Evolutionary conservation across 2,113 vertebrate species (phyloP).

Genomic region (Mesitornis unicolor): DNA sequence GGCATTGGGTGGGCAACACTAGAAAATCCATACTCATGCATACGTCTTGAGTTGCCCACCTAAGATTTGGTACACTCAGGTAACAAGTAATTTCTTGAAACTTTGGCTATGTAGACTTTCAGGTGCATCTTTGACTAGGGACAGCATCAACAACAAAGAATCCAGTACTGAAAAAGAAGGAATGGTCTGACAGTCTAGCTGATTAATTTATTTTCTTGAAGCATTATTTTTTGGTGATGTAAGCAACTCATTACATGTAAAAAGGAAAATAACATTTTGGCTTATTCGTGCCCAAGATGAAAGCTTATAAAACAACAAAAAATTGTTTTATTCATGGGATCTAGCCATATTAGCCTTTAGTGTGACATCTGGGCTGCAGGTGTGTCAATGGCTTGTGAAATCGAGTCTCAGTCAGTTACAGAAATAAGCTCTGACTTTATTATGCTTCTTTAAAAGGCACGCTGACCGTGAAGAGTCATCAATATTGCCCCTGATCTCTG

Average conservation of each 20-base stretch:
- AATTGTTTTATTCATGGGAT: not conserved
- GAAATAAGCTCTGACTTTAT: not conserved
- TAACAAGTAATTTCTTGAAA: not conserved
- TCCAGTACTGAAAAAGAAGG: not conserved
- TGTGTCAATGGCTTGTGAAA: not conserved
- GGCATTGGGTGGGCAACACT: not conserved
- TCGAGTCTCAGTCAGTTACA: not conserved
- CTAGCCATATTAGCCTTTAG: not conserved
- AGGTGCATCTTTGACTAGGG: not conserved
- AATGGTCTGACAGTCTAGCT: not conserved
- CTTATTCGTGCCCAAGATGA: not conserved
- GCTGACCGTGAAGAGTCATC: conserved; percentile 89
- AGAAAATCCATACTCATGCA: not conserved
- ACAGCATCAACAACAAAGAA: not conserved
- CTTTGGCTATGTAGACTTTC: not conserved
- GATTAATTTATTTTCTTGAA: not conserved
- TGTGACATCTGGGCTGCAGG: not conserved
- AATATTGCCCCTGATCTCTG: conserved; percentile 89
- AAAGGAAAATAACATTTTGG: not conserved
- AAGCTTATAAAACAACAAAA: not conserved
- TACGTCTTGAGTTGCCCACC: not conserved
- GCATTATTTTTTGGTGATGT: not conserved
- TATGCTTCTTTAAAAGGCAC: conserved; percentile 77
- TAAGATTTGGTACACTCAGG: not conserved
- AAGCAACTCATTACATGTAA: not conserved